Conservation (phyloP, 2,888 invertebrate species). For the Tetramorium bicarinatum region DNA sequence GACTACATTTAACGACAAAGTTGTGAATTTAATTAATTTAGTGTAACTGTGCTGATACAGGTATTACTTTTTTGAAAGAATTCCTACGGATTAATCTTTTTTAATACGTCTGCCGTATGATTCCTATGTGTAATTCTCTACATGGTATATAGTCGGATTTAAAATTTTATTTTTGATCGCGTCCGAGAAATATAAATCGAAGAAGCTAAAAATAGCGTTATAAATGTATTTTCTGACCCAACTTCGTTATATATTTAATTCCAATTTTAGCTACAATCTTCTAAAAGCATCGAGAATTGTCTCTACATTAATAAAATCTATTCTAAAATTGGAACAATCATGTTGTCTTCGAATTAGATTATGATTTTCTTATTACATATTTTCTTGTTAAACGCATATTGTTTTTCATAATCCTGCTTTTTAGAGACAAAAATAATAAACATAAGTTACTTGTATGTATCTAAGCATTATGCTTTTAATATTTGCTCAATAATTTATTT, state of each 20-base stretch:
- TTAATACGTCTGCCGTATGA: not conserved
- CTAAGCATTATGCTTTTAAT: not conserved
- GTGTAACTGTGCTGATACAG: not conserved
- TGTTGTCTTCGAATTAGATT: not conserved
- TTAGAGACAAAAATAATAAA: not conserved
- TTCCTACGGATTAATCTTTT: not conserved
- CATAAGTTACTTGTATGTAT: not conserved
- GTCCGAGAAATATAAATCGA: not conserved
- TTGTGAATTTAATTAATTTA: constrained; percentile 2
- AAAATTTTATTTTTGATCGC: constrained; percentile 6
- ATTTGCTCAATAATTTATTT: not conserved
- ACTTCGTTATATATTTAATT: not conserved
- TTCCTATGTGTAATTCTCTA: not conserved
- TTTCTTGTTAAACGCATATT: not conserved
- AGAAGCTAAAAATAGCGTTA: not conserved
- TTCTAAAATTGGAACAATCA: not conserved
- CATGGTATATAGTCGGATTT: not conserved
- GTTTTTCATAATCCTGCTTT: not conserved
- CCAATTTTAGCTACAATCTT: constrained; percentile 1
- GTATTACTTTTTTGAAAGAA: constrained; percentile 3
- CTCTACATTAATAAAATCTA: not conserved
- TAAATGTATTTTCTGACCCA: not conserved
- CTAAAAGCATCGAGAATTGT: not conserved
- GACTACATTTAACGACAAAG: not conserved
- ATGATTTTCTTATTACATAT: not conserved